A percentile compares a stretch with the other conserved stretches of the same genome.
These are phyloP conservation scores for Chrysemys picta DNA, from an alignment of 2,113 vertebrate genomes.

Conservation along the genomic window DNA sequence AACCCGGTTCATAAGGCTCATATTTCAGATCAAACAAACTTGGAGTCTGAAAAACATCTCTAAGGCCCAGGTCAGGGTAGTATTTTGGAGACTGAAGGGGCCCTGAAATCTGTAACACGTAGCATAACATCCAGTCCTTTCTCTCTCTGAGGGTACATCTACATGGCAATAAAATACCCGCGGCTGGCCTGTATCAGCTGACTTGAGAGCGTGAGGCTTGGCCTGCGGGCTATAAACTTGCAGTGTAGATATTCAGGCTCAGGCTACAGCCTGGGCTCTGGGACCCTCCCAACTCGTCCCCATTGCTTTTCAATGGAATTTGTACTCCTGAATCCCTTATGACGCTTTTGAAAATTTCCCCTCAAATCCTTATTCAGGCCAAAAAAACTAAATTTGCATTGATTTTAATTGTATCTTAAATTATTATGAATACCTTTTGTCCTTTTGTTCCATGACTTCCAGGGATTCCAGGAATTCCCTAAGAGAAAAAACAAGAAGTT, in stretches of 20 bases:
- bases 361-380: background rate
- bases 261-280: background rate
- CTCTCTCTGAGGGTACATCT: background rate
- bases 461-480: slow-evolving; percentile 83
- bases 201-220: background rate
- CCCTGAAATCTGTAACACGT: background rate
- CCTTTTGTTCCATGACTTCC: slow-evolving; percentile 81
- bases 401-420: background rate
- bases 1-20: background rate
- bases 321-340: background rate
- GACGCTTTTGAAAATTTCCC: background rate
- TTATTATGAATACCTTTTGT: slow-evolving; percentile 74
- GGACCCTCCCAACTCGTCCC: background rate
- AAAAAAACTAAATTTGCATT: background rate
- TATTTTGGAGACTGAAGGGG: background rate
- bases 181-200: background rate
- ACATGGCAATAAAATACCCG: background rate
- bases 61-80: background rate
- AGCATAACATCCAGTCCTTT: background rate
- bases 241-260: background rate
- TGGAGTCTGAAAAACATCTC: background rate
- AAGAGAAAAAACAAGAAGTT: background rate
- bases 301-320: background rate
- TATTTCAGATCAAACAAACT: background rate
- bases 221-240: background rate